Evolutionary conservation across 2,888 invertebrate species (phyloP).

Genomic region (Sericinus montela): DNA sequence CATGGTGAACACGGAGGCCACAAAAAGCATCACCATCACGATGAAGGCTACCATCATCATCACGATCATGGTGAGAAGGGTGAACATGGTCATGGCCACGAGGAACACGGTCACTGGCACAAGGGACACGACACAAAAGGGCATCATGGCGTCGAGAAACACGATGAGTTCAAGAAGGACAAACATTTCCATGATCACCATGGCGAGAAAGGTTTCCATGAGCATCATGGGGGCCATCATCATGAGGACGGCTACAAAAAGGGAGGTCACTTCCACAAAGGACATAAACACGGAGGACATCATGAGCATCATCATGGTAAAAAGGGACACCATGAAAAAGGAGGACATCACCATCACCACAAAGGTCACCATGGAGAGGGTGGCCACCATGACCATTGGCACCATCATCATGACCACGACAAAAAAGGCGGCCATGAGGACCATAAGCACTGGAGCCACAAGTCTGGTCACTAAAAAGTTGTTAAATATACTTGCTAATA

Average conservation of each 20-base stretch:
- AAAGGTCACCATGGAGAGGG: conserved; percentile 88
- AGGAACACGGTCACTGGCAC: conserved; percentile 83
- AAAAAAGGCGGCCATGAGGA: conserved; percentile 89
- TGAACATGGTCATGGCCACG: conserved; percentile 77
- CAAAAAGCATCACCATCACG: conserved; percentile 82
- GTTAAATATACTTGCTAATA: conserved; percentile 42
- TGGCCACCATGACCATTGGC: conserved; percentile 87
- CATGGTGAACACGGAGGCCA: conserved; percentile 81
- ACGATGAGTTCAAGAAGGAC: conserved; percentile 90
- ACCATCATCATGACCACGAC: conserved; percentile 84
- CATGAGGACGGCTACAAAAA: conserved; percentile 88
- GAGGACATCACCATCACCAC: conserved; percentile 87
- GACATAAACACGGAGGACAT: conserved; percentile 86
- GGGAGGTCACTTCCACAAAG: conserved; percentile 88
- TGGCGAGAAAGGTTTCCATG: conserved; percentile 87
- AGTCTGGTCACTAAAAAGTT: conserved; percentile 62
- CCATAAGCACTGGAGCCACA: conserved; percentile 88
- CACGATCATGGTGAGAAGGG: conserved; percentile 82
- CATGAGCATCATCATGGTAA: conserved; percentile 89
- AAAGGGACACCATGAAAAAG: conserved; percentile 87
- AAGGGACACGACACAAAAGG: conserved; percentile 92
- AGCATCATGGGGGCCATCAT: conserved; percentile 87
- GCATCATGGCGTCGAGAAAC: conserved; percentile 89
- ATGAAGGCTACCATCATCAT: conserved; percentile 81
- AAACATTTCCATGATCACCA: conserved; percentile 92